Base-by-base conservation (phyloP, 2,797 vertebrate species). In the Schizothorax lantsangensis region DNA sequence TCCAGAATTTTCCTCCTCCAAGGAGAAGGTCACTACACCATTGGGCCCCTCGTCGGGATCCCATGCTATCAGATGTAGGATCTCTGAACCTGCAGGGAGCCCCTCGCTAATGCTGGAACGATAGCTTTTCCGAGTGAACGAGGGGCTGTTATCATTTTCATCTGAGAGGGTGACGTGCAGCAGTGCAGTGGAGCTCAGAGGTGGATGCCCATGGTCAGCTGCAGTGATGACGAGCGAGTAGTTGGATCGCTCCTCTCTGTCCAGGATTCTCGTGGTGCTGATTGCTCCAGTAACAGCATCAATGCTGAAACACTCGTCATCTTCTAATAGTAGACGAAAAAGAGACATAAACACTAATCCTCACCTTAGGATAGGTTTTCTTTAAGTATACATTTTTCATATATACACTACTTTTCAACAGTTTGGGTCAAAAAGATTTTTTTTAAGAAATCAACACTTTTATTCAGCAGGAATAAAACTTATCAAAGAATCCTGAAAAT, bases 71-170 rank as follows among this genome's bases (percentile, higher is more conserved):
- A 99, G 91, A 4, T 81, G 88, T 19, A 98, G 90, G 86, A 98
- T 91, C 86, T 92, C 84, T 0, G 95, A 94, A 14, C 97, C 97
- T 7, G 95, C 90, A 0, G 90, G 88, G 3, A 96, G 84, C 6
- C 96, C 96, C 93, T 99, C 98, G 47, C 93, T 94, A 87, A 98
- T 80, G 0, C 95, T 95, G 85, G 94, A 89, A 10, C 94, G 94
- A 92, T 97, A 98, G 62, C 87, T 95, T 66, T 91, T 95, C 15
- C 79, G 90, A 77, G 88, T 86, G 89, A 99, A 99, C 11, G 92
- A 85, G 0, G 97, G 97, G 79, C 87, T 93, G 91, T 98, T 97
- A 88, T 99, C 98, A 6, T 99, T 99, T 92, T 96, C 95, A 79
- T 99, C 98, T 91, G 97, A 91, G 83, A 99, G 94, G 3, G 88